These are phyloP conservation scores for human (Homo sapiens) DNA, from an alignment of 2,113 vertebrate species.

Conservation along the genomic window GRCh38 chr13:80641501-80642000, in stretches of 20 bases:
- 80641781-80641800: neutral
- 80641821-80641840: neutral
- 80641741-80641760: neutral
- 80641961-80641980: neutral
- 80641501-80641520: neutral
- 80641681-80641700: neutral
- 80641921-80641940: neutral
- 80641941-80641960: neutral
- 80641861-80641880: neutral
- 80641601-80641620: neutral
- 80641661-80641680: neutral
- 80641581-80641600: neutral
- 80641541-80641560: neutral
- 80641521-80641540: neutral
- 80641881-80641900: neutral
- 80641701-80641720: neutral
- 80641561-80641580: neutral
- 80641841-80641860: neutral
- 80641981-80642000: neutral
- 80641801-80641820: neutral
- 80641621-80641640: neutral
- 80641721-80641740: neutral
- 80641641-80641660: neutral
- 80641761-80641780: neutral
- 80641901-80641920: neutral